These are phyloP conservation scores for Gastracanthus pulcherrimus DNA, from an alignment of 2,888 invertebrate species.

Conservation along the genomic window DNA sequence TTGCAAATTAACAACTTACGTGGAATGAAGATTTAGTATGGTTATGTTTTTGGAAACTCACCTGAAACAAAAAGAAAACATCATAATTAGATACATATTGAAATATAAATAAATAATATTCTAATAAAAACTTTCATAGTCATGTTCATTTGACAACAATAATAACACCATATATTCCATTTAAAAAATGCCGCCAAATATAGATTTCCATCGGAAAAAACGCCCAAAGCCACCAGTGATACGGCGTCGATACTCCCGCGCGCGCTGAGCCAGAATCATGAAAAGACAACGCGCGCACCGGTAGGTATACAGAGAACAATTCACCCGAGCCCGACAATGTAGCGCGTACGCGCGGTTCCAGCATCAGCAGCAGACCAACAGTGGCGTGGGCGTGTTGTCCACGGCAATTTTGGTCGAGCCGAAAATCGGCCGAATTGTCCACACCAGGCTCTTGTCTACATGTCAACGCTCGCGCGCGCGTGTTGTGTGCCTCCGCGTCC, in stretches of 20 bases:
- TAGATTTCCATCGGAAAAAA: not conserved
- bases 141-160: no score
- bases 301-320: not conserved
- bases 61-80: conserved; percentile 16
- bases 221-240: not conserved
- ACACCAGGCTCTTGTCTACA: not conserved
- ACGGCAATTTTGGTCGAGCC: conserved; percentile 43
- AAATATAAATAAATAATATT: no score
- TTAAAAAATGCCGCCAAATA: no score
- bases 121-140: no score
- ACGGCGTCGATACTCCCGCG: not conserved
- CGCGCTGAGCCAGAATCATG: not conserved
- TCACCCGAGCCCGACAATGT: not conserved
- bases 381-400: conserved; percentile 1
- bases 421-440: conserved; percentile 54
- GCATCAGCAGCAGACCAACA: no score
- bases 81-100: not conserved
- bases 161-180: no score
- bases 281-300: not conserved
- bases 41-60: not conserved
- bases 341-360: not conserved
- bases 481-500: not conserved
- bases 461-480: not conserved
- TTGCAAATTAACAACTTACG: not conserved
- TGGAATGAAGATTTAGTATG: not conserved